A percentile compares a stretch with the other conserved stretches of the same genome.
These are phyloP conservation scores for Sebastes fasciatus DNA, from an alignment of 2,113 vertebrate genomes.

Conservation along the genomic window DNA sequence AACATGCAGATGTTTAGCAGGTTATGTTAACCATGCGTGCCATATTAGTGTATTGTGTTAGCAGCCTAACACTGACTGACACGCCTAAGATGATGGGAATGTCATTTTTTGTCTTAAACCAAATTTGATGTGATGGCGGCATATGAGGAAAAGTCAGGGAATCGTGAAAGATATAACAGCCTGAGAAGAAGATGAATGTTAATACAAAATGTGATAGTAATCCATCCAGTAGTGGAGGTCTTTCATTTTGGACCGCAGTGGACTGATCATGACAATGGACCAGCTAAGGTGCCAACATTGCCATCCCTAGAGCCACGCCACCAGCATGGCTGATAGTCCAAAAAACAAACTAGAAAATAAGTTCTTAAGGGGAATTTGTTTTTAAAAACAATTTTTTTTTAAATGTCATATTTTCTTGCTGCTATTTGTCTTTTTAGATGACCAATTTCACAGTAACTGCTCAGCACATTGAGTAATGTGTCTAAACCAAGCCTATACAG, in stretches of 20 bases:
- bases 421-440: background rate
- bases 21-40: too few species aligned
- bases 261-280: background rate
- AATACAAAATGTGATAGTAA: too few species aligned
- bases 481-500: background rate
- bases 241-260: background rate
- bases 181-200: background rate
- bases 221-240: too few species aligned
- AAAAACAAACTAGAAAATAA: background rate
- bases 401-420: background rate
- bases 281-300: background rate
- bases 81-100: too few species aligned
- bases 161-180: background rate
- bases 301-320: background rate
- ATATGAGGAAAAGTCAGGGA: background rate
- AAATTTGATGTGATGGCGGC: background rate
- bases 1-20: too few species aligned
- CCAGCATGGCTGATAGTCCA: background rate
- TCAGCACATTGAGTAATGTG: background rate
- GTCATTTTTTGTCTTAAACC: too few species aligned
- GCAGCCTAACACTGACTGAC: too few species aligned
- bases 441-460: background rate
- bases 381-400: background rate
- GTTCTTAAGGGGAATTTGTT: background rate
- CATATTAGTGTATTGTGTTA: too few species aligned